A percentile compares a stretch with the other conserved stretches of the same genome.
Conservation (phyloP, 2,113 vertebrate species). For the Alligator sinensis region DNA sequence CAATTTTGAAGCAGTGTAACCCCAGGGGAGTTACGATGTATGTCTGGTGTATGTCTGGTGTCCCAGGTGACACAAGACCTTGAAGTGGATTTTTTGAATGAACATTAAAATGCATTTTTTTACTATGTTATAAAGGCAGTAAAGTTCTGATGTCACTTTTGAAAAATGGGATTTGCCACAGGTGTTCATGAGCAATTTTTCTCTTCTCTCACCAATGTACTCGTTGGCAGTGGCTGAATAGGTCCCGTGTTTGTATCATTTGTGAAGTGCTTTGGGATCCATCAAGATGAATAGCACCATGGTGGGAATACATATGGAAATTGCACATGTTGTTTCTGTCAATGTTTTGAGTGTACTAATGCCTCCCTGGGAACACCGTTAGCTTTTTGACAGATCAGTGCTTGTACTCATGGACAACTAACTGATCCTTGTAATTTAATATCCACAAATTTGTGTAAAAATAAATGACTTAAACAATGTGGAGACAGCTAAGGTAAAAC, state of each 20-base stretch:
- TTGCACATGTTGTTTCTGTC: background rate
- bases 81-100: background rate
- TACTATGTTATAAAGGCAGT: no score
- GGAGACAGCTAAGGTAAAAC: background rate
- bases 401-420: background rate
- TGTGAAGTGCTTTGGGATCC: background rate
- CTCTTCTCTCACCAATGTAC: background rate
- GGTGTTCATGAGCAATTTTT: background rate
- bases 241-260: background rate
- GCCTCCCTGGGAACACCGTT: background rate
- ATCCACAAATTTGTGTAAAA: background rate
- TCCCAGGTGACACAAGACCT: background rate
- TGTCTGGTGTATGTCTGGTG: no score
- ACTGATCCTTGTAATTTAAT: background rate
- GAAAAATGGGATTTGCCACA: background rate
- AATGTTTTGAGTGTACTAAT: background rate
- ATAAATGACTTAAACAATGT: background rate
- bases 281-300: background rate
- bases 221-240: background rate
- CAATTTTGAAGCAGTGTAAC: background rate
- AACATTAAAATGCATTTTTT: background rate
- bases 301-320: background rate
- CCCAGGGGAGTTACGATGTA: no score
- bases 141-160: background rate
- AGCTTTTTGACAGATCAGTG: rapidly evolving